Evolutionary conservation across 1,140 invertebrate species (phyloP).

Genomic region (Drosophila mauritiana): DNA sequence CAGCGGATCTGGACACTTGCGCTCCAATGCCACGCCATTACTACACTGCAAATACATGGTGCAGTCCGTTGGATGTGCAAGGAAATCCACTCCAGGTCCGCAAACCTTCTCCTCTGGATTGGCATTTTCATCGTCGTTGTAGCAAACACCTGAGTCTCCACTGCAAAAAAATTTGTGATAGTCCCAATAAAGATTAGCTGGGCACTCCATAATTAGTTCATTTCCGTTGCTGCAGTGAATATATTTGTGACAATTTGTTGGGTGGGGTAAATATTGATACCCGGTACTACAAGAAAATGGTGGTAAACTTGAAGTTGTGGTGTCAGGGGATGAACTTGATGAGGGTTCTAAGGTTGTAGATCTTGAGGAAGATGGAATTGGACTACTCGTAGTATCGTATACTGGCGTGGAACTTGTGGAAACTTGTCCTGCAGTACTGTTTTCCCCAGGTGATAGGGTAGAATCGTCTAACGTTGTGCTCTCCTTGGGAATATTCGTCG

Average conservation of each 20-base stretch:
- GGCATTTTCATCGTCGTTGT: not conserved
- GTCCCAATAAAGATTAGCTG: conserved; percentile 23
- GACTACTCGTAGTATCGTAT: not conserved
- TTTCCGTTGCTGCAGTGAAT: conserved; percentile 41
- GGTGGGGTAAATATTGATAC: conserved; percentile 30
- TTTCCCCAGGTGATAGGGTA: not conserved
- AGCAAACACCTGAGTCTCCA: conserved; percentile 11
- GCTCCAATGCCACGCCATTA: conserved; percentile 26
- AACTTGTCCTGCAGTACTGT: too few species aligned
- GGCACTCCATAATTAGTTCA: conserved; percentile 15
- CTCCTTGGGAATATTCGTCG: too few species aligned
- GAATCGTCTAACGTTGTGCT: not conserved
- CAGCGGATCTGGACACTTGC: conserved; percentile 17
- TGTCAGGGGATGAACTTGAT: conserved; percentile 11
- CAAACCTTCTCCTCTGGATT: conserved; percentile 15
- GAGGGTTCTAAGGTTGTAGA: conserved; percentile 4
- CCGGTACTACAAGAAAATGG: conserved; percentile 24
- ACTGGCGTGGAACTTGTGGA: not conserved
- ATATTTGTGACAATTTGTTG: conserved; percentile 42
- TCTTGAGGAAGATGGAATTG: not conserved
- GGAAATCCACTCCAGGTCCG: conserved; percentile 13
- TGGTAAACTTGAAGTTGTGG: conserved; percentile 1
- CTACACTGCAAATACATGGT: conserved; percentile 39
- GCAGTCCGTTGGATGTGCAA: conserved; percentile 25
- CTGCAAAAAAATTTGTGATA: conserved; percentile 10